Percentiles rank a stretch among this genome's conserved stretches.
phyloP scores from a whole-genome alignment of 2,888 invertebrate genomes.

The Ormia ochracea region DNA sequence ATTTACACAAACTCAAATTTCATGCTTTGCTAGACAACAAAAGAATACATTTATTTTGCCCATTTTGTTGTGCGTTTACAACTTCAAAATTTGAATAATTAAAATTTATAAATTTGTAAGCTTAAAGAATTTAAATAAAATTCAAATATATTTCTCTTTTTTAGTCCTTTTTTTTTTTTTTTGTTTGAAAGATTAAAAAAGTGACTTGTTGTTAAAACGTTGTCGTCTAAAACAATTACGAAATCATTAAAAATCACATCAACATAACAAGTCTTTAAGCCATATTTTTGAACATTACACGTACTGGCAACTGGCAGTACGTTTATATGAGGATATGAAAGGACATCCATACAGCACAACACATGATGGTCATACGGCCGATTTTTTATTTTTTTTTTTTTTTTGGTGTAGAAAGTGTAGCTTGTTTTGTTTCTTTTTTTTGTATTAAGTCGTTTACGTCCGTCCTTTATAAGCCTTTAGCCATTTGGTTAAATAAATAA shows the following conservation, averaged over 20 bases:
- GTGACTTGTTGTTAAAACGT: constrained; percentile 54
- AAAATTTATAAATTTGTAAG: constrained; percentile 42
- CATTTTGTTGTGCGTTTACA: not conserved
- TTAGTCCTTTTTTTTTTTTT: not conserved
- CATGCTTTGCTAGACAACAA: constrained; percentile 31
- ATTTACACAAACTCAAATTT: constrained; percentile 42
- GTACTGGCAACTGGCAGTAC: constrained; percentile 10
- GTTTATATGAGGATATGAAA: not conserved
- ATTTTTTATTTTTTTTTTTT: not conserved
- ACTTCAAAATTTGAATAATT: constrained; percentile 13
- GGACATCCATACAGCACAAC: constrained; percentile 32
- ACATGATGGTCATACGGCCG: constrained; percentile 34
- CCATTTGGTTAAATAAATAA: constrained; percentile 46
- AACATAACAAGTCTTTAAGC: constrained; percentile 63
- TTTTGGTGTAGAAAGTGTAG: constrained; percentile 1
- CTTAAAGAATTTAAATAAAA: constrained; percentile 51
- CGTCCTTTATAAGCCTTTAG: constrained; percentile 57
- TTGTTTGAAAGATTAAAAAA: constrained; percentile 22
- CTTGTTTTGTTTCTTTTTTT: constrained; percentile 1
- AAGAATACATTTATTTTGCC: not conserved
- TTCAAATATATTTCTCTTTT: not conserved
- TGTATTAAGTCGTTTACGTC: constrained; percentile 26
- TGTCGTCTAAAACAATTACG: constrained; percentile 70
- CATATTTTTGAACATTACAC: constrained; percentile 53
- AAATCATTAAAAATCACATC: constrained; percentile 70